phyloP scores from a whole-genome alignment of 2,888 invertebrate species.

The Cephonodes hylas region DNA sequence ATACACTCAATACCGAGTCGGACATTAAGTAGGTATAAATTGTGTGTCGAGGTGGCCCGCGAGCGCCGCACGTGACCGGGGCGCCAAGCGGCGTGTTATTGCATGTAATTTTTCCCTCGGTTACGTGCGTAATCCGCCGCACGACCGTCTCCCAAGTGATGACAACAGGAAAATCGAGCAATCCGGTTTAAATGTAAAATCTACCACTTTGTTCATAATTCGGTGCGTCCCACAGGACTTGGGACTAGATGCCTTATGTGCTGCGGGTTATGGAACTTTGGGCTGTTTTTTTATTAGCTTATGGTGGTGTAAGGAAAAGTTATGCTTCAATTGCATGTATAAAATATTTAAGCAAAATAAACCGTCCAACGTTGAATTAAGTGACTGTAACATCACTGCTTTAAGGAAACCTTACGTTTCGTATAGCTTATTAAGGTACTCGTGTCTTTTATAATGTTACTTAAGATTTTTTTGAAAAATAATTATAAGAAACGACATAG shows the following conservation, averaged over 20 bases:
- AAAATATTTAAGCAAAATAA: too few relatives aligned
- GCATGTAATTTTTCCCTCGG: constrained; percentile 44
- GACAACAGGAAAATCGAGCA: constrained; percentile 20
- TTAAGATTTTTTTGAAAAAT: too few relatives aligned
- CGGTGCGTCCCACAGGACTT: constrained; percentile 24
- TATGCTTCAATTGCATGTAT: too few relatives aligned
- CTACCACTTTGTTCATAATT: constrained; percentile 26
- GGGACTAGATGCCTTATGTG: constrained; percentile 10
- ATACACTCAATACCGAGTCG: background rate
- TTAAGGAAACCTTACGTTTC: too few relatives aligned
- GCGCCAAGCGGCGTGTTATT: constrained; percentile 32
- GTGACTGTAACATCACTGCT: too few relatives aligned
- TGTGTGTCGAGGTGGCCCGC: background rate
- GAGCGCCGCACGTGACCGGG: constrained; percentile 35
- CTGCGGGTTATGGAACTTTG: background rate
- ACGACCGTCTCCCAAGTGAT: constrained; percentile 39
- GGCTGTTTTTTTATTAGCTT: background rate
- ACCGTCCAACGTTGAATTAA: too few relatives aligned
- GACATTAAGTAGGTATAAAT: background rate
- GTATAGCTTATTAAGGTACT: too few relatives aligned
- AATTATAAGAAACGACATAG: too few relatives aligned
- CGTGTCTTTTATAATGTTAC: too few relatives aligned
- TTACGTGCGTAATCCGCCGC: constrained; percentile 56
- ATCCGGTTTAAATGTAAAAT: constrained; percentile 26
- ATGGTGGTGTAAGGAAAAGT: background rate